Evolutionary conservation across 2,888 invertebrate species (phyloP).

Genomic region (Timema cristinae): DNA sequence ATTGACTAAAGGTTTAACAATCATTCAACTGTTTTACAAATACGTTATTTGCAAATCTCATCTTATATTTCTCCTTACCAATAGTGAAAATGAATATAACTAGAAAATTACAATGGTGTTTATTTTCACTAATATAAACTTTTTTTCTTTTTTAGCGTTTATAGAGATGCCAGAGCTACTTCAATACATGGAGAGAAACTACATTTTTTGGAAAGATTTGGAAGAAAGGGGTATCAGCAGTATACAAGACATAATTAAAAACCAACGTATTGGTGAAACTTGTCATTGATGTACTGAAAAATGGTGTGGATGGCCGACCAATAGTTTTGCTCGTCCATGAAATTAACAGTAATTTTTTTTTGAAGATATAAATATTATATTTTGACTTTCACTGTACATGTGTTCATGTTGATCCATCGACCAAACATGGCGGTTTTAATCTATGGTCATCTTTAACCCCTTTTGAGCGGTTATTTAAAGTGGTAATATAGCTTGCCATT

Average conservation of each 20-base stretch:
- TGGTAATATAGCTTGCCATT: too few species aligned
- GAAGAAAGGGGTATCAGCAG: constrained; percentile 40
- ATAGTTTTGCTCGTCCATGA: too few species aligned
- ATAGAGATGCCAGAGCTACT: constrained; percentile 91
- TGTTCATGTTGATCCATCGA: too few species aligned
- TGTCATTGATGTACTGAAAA: neutral
- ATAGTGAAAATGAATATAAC: too few species aligned
- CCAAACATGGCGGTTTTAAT: too few species aligned
- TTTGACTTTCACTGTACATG: neutral
- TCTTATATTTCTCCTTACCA: too few species aligned
- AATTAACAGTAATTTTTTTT: too few species aligned
- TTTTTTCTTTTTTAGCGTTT: constrained; percentile 59
- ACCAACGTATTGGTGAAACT: neutral
- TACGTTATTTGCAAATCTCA: too few species aligned
- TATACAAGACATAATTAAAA: constrained; percentile 21
- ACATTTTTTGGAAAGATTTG: constrained; percentile 82
- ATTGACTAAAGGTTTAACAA: too few species aligned
- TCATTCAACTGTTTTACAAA: too few species aligned
- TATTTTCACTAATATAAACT: neutral
- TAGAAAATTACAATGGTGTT: neutral
- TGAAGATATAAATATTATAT: neutral
- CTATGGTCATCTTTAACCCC: too few species aligned
- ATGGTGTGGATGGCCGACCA: neutral
- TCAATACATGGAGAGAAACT: constrained; percentile 77
- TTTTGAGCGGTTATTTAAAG: too few species aligned